phyloP scores from a whole-genome alignment of 2,113 vertebrate genomes.

The Egretta garzetta region DNA sequence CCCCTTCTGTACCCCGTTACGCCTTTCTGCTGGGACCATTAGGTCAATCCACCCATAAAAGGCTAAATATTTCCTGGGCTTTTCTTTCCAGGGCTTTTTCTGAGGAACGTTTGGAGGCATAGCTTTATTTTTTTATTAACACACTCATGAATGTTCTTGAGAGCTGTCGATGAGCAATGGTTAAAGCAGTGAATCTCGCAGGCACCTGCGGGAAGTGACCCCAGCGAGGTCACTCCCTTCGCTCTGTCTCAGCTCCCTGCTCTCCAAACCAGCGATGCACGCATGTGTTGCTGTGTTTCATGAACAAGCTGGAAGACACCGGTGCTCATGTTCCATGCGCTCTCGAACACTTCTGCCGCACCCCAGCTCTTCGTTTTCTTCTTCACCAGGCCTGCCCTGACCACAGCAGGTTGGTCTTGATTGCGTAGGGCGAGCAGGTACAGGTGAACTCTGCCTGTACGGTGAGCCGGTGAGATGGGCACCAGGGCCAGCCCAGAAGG shows the following conservation, averaged over 20 bases:
- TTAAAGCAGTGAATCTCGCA: background rate
- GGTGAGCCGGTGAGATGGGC: fast-evolving
- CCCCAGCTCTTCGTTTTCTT: background rate
- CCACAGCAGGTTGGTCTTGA: fast-evolving
- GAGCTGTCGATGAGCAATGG: background rate
- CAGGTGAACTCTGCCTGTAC: fast-evolving
- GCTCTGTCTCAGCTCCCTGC: background rate
- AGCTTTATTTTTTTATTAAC: background rate
- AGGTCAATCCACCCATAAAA: background rate
- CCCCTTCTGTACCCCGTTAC: background rate
- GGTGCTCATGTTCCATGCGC: background rate
- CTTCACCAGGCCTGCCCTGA: background rate
- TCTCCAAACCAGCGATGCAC: background rate
- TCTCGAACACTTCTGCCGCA: background rate
- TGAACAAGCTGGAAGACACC: slow-evolving; percentile 4
- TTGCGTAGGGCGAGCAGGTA: background rate
- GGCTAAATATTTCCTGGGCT: background rate
- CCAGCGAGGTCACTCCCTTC: background rate
- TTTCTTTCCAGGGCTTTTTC: background rate
- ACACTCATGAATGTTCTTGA: background rate
- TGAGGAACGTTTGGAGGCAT: background rate
- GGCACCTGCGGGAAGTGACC: background rate
- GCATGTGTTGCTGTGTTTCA: background rate
- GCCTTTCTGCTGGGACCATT: background rate
- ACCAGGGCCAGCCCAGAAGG: background rate